Conservation (phyloP, 2,888 invertebrate species). For the Rapana venosa region DNA sequence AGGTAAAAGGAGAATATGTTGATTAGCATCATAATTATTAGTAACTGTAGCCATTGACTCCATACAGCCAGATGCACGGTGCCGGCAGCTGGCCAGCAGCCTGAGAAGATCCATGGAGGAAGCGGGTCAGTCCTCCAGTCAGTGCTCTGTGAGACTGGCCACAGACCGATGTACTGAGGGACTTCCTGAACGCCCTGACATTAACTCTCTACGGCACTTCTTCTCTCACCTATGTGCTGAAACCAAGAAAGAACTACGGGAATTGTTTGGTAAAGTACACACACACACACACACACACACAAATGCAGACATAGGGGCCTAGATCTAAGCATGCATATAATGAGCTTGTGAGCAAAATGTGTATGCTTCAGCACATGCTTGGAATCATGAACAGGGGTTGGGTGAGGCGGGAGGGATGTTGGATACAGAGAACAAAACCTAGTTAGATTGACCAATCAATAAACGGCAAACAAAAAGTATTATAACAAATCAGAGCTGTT, state of each 20-base stretch:
- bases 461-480: too few species aligned
- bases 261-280: background rate
- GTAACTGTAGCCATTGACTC: too few species aligned
- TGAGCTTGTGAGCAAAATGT: too few species aligned
- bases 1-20: too few species aligned
- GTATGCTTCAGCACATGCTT: too few species aligned
- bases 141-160: background rate
- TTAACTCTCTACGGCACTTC: background rate
- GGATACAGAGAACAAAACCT: too few species aligned
- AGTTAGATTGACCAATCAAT: too few species aligned
- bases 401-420: too few species aligned
- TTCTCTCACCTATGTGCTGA: background rate
- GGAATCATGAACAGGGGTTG: too few species aligned
- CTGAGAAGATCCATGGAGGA: background rate
- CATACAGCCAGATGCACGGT: slow-evolving; percentile 4
- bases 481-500: too few species aligned
- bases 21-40: too few species aligned
- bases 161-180: background rate
- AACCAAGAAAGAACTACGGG: background rate
- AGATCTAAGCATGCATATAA: too few species aligned
- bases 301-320: background rate
- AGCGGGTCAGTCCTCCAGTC: background rate
- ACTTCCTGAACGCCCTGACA: background rate
- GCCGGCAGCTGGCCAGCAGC: slow-evolving; percentile 14
- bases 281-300: background rate